Evolutionary conservation across 2,888 invertebrate species (phyloP), one percentile per base, ranked within the genome.

Genomic region (Tigriopus californicus): DNA sequence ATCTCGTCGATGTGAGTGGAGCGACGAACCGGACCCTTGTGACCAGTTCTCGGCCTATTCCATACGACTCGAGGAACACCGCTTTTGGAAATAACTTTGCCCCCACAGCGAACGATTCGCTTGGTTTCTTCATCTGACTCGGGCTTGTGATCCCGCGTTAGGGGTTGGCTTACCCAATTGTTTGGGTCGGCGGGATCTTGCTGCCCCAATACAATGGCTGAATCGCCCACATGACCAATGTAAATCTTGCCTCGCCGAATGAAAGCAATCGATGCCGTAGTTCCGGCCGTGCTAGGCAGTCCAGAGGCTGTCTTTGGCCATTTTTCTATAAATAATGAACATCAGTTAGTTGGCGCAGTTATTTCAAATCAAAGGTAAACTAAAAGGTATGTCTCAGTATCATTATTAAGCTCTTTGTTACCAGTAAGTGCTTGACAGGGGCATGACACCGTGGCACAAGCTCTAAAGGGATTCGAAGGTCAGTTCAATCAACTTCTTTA

Each of bases 201-300:
- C 70, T 81, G 83, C 20, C 89, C 91, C 55, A 92, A 75, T 12
- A 91, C 85, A 67, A 98, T 90, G 25, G 86, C 90, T 0, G 95
- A 95, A 73, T 97, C 97, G n/a, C 97, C 97, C 1, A 97, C 95
- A 75, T 97, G 97, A 2, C 95, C 97, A 61, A 91, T 84, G 68
- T 94, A 97, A 65, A 97, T 83, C 77, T 94, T 94, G 42, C 89
- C 86, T 64, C 85, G 79, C 61, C 90, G 79, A 66, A 98, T 89
- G 70, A 97, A 92, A 4, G 90, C 92, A 60, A 95, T 81, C 68
- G 91, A 94, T 33, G 94, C 94, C 5, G 97, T 97, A 1, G 95
- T 95, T 6, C 97, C 97, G 0, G 97, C 91, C 0, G 97, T 98
- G 69, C 94, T 94, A 4, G 91, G 86, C 65, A 91, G 76, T 11